phyloP scores from a whole-genome alignment of 1,140 invertebrate species.

The Notospermus geniculatus region DNA sequence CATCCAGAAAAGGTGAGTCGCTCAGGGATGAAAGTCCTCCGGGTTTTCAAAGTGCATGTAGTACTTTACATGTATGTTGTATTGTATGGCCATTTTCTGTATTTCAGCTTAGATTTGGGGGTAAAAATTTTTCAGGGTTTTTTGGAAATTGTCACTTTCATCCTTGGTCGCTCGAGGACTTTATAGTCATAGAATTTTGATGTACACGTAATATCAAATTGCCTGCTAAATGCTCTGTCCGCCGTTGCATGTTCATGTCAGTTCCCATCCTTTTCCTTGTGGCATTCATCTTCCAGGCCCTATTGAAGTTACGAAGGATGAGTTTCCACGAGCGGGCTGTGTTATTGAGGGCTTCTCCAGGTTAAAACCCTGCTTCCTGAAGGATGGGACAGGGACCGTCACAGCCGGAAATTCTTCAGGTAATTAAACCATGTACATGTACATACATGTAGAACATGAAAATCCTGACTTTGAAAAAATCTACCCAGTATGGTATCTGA shows the following conservation, averaged over 20 bases:
- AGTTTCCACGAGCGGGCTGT: conserved; percentile 50
- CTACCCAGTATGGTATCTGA: no score
- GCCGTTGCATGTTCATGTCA: background rate
- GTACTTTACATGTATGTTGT: background rate
- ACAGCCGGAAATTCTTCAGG: conserved; percentile 57
- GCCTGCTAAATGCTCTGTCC: no score
- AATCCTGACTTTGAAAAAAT: no score
- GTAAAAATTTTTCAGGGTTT: no score
- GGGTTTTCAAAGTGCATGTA: background rate
- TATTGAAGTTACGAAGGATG: conserved; percentile 45
- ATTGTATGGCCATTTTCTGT: no score
- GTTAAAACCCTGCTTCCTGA: conserved; percentile 50
- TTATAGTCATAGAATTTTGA: no score
- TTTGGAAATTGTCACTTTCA: no score
- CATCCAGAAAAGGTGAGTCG: conserved; percentile 39
- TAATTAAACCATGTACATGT: conserved; percentile 21
- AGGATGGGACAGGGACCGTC: conserved; percentile 51
- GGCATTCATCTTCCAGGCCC: conserved; percentile 22
- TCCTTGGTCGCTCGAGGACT: no score
- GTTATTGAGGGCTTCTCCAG: conserved; percentile 50
- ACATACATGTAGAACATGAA: no score
- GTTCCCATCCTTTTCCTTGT: background rate
- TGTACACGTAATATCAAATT: no score
- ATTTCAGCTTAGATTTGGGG: no score
- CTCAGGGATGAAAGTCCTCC: conserved; percentile 14